phyloP scores from a whole-genome alignment of 2,113 vertebrate genomes.

The Poeciliopsis retropinna region DNA sequence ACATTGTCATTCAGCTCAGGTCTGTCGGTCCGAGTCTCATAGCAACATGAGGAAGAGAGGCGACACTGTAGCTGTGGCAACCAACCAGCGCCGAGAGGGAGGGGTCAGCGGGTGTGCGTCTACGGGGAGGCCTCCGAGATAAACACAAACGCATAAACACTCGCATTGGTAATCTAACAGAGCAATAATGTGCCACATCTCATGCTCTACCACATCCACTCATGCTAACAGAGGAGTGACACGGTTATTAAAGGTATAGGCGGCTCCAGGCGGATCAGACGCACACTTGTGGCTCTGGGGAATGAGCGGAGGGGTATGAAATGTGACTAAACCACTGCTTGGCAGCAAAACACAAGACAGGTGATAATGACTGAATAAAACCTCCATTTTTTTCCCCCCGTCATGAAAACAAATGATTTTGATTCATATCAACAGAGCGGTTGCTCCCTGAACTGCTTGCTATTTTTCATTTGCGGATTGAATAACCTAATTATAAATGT shows the following conservation, averaged over 20 bases:
- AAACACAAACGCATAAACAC: conserved; percentile 38
- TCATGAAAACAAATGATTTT: conserved; percentile 5
- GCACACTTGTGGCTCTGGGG: conserved; percentile 67
- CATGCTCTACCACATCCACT: conserved; percentile 36
- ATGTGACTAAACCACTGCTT: conserved; percentile 57
- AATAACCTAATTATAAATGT: conserved; percentile 29
- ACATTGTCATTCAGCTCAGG: conserved; percentile 78
- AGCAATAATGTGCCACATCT: conserved; percentile 23
- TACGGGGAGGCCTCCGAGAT: conserved; percentile 2
- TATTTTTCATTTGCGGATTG: conserved; percentile 18
- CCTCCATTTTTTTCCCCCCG: conserved; percentile 33
- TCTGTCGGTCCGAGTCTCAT: conserved; percentile 75
- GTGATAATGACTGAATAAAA: conserved; percentile 62
- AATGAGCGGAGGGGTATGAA: conserved; percentile 56
- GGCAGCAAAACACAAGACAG: conserved; percentile 43
- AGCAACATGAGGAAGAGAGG: conserved; percentile 77
- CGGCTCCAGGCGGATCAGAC: conserved; percentile 16
- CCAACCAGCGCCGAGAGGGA: conserved; percentile 70
- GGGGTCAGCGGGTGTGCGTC: conserved; percentile 48
- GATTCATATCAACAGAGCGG: conserved; percentile 9
- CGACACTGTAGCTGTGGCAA: conserved; percentile 76
- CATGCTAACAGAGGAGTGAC: conserved; percentile 19
- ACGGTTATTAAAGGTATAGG: conserved; percentile 24
- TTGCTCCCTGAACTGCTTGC: conserved; percentile 1
- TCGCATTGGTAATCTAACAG: conserved; percentile 42